Percentiles rank a stretch among this genome's conserved stretches.
Conservation (phyloP, 1,140 invertebrate species). For the Pemphigus obesinymphae region DNA sequence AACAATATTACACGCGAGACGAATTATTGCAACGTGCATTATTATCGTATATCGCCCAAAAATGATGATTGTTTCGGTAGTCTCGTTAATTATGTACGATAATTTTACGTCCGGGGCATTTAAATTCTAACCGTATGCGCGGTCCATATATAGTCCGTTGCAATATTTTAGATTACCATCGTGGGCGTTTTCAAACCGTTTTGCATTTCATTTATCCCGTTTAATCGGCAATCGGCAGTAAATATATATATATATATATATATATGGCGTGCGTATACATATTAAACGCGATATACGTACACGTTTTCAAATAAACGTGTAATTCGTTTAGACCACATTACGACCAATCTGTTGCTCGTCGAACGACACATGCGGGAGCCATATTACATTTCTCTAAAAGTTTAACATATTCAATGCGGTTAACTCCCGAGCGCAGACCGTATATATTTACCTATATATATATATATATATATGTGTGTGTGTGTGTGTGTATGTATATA, state of each 20-base stretch:
- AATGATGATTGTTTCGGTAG: too few relatives aligned
- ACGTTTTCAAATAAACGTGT: background rate
- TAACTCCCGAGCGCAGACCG: background rate
- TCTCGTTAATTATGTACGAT: too few relatives aligned
- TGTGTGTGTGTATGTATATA: background rate
- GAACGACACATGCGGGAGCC: conserved; percentile 6
- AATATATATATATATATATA: background rate
- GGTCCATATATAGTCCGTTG: too few relatives aligned
- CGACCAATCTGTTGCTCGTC: conserved; percentile 21
- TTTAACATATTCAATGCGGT: conserved; percentile 15
- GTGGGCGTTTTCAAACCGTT: background rate
- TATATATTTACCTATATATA: background rate
- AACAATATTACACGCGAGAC: too few relatives aligned
- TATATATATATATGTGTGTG: background rate
- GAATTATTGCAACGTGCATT: too few relatives aligned
- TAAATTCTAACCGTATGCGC: too few relatives aligned
- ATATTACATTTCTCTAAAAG: conserved; percentile 11
- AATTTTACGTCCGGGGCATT: too few relatives aligned
- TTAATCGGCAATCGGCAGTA: too few relatives aligned
- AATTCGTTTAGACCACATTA: background rate
- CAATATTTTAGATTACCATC: background rate
- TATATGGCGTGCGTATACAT: too few relatives aligned
- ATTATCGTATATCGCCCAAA: too few relatives aligned
- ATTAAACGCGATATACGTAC: background rate
- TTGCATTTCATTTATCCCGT: background rate